Evolutionary conservation across 2,113 vertebrate genomes (phyloP).

Genomic region (Dromaius novaehollandiae): DNA sequence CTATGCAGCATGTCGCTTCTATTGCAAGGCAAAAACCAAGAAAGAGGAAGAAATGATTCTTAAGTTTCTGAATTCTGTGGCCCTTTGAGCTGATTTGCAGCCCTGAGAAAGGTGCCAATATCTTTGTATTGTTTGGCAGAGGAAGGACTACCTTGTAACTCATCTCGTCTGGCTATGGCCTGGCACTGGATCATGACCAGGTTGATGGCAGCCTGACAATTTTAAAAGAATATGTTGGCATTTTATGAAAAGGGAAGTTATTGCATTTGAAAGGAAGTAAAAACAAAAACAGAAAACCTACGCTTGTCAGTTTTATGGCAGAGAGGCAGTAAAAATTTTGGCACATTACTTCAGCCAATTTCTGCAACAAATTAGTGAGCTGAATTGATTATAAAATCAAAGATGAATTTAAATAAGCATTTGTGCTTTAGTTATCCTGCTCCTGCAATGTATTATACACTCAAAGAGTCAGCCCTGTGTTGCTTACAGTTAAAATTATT

Average conservation of each 20-base stretch:
- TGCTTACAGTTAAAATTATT: constrained; percentile 41
- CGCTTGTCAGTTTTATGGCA: constrained; percentile 61
- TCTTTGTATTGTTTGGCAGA: constrained; percentile 57
- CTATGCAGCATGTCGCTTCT: not conserved
- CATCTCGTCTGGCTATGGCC: constrained; percentile 54
- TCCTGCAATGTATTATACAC: not conserved
- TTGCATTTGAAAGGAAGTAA: constrained; percentile 69
- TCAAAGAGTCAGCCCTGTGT: constrained; percentile 4
- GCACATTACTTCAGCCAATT: constrained; percentile 25
- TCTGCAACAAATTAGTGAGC: constrained; percentile 56
- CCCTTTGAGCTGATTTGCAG: constrained; percentile 51
- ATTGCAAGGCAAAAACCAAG: constrained; percentile 12
- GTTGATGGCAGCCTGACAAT: constrained; percentile 59
- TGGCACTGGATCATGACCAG: constrained; percentile 62
- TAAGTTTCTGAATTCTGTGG: constrained; percentile 44
- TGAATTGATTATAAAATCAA: constrained; percentile 61
- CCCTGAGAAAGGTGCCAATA: constrained; percentile 42
- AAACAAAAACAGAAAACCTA: constrained; percentile 62
- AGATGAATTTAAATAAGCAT: constrained; percentile 55
- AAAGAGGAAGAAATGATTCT: constrained; percentile 1
- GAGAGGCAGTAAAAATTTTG: constrained; percentile 53
- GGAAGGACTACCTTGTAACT: constrained; percentile 60
- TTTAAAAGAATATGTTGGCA: constrained; percentile 62
- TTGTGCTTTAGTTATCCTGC: constrained; percentile 22
- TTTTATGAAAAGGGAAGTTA: constrained; percentile 69